Conservation (phyloP, 2,888 invertebrate species). For the Rhodophaea formosa region DNA sequence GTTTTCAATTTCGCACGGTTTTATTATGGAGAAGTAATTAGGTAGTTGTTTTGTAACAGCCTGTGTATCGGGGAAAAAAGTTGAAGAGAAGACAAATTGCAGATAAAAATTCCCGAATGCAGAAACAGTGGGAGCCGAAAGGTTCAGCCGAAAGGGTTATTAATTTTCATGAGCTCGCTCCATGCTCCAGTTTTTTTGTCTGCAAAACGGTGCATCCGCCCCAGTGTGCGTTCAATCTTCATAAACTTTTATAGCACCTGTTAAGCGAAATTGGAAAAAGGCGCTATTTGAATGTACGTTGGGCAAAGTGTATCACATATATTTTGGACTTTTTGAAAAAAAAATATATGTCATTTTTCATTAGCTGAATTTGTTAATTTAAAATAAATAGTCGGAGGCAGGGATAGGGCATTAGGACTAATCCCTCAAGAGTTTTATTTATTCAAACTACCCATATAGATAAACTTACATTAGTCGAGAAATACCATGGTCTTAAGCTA, state of each 20-base stretch:
- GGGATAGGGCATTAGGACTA: too few species aligned
- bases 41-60: conserved; percentile 15
- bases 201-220: conserved; percentile 27
- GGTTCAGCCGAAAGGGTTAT: conserved; percentile 54
- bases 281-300: background rate
- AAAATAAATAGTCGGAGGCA: too few species aligned
- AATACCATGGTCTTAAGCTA: too few species aligned
- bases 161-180: conserved; percentile 61
- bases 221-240: conserved; percentile 49
- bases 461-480: too few species aligned
- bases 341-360: too few species aligned
- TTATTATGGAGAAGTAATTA: conserved; percentile 9
- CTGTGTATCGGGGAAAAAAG: conserved; percentile 28
- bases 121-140: conserved; percentile 37
- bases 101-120: conserved; percentile 45
- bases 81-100: conserved; percentile 49
- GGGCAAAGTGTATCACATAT: background rate
- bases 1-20: conserved; percentile 19
- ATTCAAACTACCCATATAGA: too few species aligned
- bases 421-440: too few species aligned
- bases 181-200: conserved; percentile 64
- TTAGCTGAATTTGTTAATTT: too few species aligned
- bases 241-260: conserved; percentile 58
- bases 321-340: too few species aligned
- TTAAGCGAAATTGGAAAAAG: conserved; percentile 23